These are phyloP conservation scores for Eurosta solidaginis DNA, from an alignment of 1,140 invertebrate genomes.

Conservation along the genomic window DNA sequence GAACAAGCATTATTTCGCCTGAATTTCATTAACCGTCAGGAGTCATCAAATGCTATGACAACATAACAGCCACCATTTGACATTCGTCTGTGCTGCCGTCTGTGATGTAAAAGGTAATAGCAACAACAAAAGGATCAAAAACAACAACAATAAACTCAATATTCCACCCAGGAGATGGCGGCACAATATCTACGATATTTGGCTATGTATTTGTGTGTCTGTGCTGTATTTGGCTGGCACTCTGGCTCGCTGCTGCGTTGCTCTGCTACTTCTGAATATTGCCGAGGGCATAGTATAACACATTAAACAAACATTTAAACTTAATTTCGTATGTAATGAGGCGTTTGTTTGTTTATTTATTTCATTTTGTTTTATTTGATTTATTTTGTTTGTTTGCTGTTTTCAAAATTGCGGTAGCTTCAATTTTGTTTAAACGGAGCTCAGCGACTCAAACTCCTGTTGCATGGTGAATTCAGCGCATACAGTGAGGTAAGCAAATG, in stretches of 20 bases:
- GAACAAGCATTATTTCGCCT: not conserved
- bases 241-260: not conserved
- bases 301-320: slow-evolving; percentile 57
- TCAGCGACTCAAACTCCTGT: not conserved
- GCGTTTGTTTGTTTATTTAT: slow-evolving; percentile 55
- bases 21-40: slow-evolving; percentile 25
- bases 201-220: not conserved
- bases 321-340: slow-evolving; percentile 60
- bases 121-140: too few species aligned
- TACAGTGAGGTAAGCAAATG: too few species aligned
- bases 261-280: too few species aligned
- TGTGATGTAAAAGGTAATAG: not conserved
- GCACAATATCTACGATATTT: not conserved
- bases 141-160: too few species aligned
- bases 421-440: not conserved
- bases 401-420: not conserved
- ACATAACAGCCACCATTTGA: slow-evolving; percentile 21
- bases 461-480: not conserved
- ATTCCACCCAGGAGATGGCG: slow-evolving; percentile 6
- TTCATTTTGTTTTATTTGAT: slow-evolving; percentile 6
- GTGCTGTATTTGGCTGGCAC: not conserved
- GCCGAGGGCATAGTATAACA: not conserved
- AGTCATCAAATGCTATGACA: slow-evolving; percentile 21
- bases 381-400: slow-evolving; percentile 2
- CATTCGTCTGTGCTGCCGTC: not conserved